Percentiles rank a stretch among this genome's conserved stretches.
Conservation (phyloP, 2,888 invertebrate species). For the Eudemis profundana region DNA sequence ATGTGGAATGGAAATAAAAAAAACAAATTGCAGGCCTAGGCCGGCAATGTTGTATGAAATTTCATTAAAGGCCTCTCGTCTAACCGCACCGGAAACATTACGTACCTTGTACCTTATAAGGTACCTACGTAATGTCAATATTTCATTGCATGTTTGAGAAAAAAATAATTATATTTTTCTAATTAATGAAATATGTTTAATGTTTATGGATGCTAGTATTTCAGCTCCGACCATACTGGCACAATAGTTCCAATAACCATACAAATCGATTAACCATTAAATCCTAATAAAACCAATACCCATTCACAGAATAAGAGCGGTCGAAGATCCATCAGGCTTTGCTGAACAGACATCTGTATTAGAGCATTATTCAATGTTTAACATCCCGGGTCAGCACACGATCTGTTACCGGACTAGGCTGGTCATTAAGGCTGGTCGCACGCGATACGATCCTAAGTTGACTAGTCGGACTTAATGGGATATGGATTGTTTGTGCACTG, state of each 20-base stretch:
- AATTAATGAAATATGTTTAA: too few species aligned
- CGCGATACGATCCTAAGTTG: background rate
- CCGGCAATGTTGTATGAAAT: too few species aligned
- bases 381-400: conserved; percentile 35
- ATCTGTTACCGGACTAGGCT: conserved; percentile 27
- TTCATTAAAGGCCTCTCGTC: too few species aligned
- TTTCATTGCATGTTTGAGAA: too few species aligned
- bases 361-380: conserved; percentile 42
- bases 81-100: too few species aligned
- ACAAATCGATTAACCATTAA: conserved; percentile 26
- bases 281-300: conserved; percentile 30
- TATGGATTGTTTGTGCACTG: conserved; percentile 8
- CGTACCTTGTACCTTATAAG: too few species aligned
- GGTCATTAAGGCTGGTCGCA: conserved; percentile 21
- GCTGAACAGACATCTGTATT: conserved; percentile 33
- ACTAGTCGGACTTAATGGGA: conserved; percentile 15
- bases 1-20: too few species aligned
- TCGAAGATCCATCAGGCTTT: conserved; percentile 41
- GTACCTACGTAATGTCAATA: too few species aligned
- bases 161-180: too few species aligned
- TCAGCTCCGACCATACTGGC: background rate
- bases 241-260: conserved; percentile 5
- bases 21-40: too few species aligned
- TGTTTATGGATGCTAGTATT: too few species aligned
- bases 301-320: conserved; percentile 31